Conservation (phyloP, 2,888 invertebrate genomes). For the Papilio protenor region DNA sequence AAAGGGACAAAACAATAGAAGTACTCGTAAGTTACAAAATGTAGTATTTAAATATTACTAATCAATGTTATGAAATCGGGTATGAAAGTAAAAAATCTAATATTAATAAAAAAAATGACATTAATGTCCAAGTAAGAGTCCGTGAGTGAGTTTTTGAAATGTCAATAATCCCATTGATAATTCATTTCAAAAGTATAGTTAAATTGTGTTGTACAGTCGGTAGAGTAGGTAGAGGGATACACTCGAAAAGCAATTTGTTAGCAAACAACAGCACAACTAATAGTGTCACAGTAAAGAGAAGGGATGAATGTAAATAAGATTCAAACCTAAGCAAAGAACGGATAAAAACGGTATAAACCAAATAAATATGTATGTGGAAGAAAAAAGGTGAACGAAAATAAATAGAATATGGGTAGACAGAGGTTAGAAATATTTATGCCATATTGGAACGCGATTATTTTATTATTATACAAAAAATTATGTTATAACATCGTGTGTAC, state of each 20-base stretch:
- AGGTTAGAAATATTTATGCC: background rate
- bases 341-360: conserved; percentile 23
- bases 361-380: conserved; percentile 13
- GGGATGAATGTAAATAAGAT: conserved; percentile 31
- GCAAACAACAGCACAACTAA: conserved; percentile 23
- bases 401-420: background rate
- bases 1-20: no score
- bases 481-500: background rate
- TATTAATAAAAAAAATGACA: no score
- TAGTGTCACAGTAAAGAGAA: conserved; percentile 20
- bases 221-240: background rate
- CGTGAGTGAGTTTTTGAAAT: background rate
- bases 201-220: background rate
- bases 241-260: conserved; percentile 26
- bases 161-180: background rate
- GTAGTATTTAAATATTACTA: no score
- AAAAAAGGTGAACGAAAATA: conserved; percentile 11
- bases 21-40: no score
- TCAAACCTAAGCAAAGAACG: conserved; percentile 24
- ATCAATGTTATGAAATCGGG: no score
- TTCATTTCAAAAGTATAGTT: background rate
- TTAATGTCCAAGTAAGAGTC: no score
- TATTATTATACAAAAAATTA: background rate
- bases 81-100: no score
- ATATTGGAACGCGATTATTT: background rate